A percentile compares a stretch with the other conserved stretches of the same genome.
These are phyloP conservation scores for Yoshiicerus persimilis DNA, from an alignment of 1,140 invertebrate species.

Conservation along the genomic window DNA sequence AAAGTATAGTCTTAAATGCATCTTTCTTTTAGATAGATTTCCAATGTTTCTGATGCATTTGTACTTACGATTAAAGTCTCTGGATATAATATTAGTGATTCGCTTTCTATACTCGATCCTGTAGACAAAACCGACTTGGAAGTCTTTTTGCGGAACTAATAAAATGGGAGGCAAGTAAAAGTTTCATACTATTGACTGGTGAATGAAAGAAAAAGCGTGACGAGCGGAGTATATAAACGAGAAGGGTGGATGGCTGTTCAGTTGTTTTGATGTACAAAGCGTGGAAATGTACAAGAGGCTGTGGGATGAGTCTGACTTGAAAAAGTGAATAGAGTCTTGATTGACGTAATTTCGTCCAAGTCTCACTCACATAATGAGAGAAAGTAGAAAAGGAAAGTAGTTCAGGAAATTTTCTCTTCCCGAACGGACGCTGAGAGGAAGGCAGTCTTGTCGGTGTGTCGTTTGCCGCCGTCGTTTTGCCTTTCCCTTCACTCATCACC, in stretches of 20 bases:
- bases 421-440: slow-evolving; percentile 47
- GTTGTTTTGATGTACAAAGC: neutral
- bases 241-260: neutral
- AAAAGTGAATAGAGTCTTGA: slow-evolving; percentile 48
- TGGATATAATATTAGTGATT: neutral
- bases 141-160: neutral
- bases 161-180: neutral
- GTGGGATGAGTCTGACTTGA: neutral
- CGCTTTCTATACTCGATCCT: neutral
- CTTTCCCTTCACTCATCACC: slow-evolving; percentile 18
- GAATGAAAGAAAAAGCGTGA: neutral
- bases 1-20: too few relatives aligned
- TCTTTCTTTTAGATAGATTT: too few relatives aligned
- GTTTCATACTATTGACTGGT: slow-evolving; percentile 34
- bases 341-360: slow-evolving; percentile 50
- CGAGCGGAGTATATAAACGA: neutral
- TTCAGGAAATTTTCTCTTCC: slow-evolving; percentile 51
- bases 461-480: slow-evolving; percentile 10
- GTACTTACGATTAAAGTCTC: neutral
- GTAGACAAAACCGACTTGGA: neutral
- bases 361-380: slow-evolving; percentile 46
- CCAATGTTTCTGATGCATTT: neutral
- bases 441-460: slow-evolving; percentile 42
- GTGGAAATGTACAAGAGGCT: neutral
- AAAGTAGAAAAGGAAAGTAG: slow-evolving; percentile 49